Evolutionary conservation across 2,888 invertebrate genomes (phyloP), one percentile per base, ranked within the genome.

Genomic region (Monochamus alternatus): DNA sequence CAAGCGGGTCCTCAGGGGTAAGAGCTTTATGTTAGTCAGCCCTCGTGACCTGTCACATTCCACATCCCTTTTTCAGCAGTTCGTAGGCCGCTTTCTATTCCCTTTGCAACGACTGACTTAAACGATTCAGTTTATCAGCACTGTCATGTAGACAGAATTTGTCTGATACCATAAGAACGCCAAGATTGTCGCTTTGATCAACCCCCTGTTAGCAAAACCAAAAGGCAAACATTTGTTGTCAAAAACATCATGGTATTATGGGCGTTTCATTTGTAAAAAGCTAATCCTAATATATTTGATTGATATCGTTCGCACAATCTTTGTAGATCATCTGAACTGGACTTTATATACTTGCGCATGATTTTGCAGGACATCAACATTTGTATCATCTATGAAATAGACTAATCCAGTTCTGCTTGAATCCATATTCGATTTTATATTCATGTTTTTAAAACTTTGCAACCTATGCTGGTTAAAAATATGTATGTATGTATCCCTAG

Each of bases 31-130:
- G 47, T 47, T 12, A 55, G 10, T n/a, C 55, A 55, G 7, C 55
- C 55, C 55, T n/a, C 7, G 14, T 55, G 22, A 55, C 55, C 55
- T 55, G 55, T 14, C 55, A 55, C 55, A 55, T 55, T 55, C 55
- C 55, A 14, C 55, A 55, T 14, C 55, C 55, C n/a, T 55, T 55
- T 55, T 55, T 55, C 55, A 55, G 22, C 55, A 14, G 55, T n/a
- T 55, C 22, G 14, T n/a, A 55, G 55, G 55, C 14, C 14, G 22
- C 55, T 55, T 55, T 22, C 55, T 22, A 55, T n/a, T 55, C 22
- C 22, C 55, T 55, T 55, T n/a, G 55, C 55, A 7, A 55, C 2
- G 55, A n/a, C 22, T 55, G 22, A 55, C 55, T 55, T 55, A 55
- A 55, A 14, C 14, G 55, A n/a, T 55, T 55, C 55, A 55, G 55